A percentile compares a stretch with the other conserved stretches of the same genome.
These are phyloP conservation scores for Aurelia aurita DNA, from an alignment of 30 jellyfish, hydroid and myxozoan genomes.

Conservation along the genomic window DNA sequence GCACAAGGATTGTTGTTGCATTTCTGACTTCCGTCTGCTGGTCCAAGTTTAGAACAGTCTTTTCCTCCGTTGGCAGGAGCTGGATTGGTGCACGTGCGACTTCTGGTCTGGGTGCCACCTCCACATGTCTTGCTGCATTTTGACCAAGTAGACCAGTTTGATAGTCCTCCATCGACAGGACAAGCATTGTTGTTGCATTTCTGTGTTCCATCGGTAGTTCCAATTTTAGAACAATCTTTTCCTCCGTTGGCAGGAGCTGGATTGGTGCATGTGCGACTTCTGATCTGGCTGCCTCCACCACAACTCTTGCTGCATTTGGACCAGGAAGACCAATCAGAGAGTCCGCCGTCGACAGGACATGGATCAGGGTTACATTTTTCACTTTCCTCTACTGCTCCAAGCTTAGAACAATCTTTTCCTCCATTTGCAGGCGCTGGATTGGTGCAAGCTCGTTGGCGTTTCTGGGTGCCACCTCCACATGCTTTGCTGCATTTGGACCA, in stretches of 20 bases:
- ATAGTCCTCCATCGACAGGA: no score
- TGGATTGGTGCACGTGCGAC: no score
- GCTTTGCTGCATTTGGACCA: slow-evolving; percentile 77
- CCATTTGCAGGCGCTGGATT: slow-evolving; percentile 88
- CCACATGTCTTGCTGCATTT: no score
- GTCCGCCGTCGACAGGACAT: slow-evolving; percentile 70
- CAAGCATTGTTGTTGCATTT: slow-evolving; percentile 65
- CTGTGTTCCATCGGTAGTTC: slow-evolving; percentile 40
- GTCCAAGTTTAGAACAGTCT: no score
- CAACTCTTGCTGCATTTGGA: slow-evolving; percentile 72
- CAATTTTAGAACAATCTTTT: slow-evolving; percentile 58
- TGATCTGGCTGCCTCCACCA: slow-evolving; percentile 69
- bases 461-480: slow-evolving; percentile 81
- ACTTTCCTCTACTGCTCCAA: slow-evolving; percentile 52
- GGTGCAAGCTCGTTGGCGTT: slow-evolving; percentile 64
- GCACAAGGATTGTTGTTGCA: no score
- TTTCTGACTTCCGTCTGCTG: no score
- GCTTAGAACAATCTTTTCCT: slow-evolving; percentile 71
- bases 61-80: no score
- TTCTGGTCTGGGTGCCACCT: no score
- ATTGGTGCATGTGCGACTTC: slow-evolving; percentile 72
- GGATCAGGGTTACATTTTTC: slow-evolving; percentile 43
- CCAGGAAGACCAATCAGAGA: slow-evolving; percentile 78
- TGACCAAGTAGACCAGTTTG: no score
- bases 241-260: slow-evolving; percentile 92